These are phyloP conservation scores for Erannis defoliaria DNA, from an alignment of 2,888 invertebrate genomes.

Conservation along the genomic window DNA sequence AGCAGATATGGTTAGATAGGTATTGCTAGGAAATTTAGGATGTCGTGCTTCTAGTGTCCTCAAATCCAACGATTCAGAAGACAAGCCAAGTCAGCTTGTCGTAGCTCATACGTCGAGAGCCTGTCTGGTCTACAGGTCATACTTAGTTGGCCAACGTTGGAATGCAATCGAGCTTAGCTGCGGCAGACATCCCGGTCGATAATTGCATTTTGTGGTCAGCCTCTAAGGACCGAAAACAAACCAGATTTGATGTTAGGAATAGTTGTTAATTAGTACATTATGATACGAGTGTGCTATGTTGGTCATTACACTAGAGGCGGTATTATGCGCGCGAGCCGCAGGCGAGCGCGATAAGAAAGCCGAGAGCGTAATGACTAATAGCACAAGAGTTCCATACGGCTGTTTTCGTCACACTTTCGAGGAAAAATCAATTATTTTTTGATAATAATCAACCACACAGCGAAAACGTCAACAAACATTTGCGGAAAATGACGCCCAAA, in stretches of 20 bases:
- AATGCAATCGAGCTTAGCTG: constrained; percentile 80
- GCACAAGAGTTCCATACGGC: too few species aligned
- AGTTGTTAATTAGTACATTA: too few species aligned
- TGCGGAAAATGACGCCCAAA: too few species aligned
- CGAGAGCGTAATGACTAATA: too few species aligned
- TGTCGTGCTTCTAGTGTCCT: neutral
- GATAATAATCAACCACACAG: too few species aligned
- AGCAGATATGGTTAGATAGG: neutral
- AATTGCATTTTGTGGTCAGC: constrained; percentile 85
- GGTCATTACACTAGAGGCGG: too few species aligned
- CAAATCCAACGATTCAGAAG: constrained; percentile 21
- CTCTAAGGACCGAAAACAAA: constrained; percentile 37
- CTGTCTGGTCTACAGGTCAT: constrained; percentile 51
- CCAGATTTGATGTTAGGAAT: constrained; percentile 1
- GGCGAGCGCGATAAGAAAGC: too few species aligned
- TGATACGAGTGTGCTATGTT: too few species aligned
- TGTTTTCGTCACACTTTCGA: too few species aligned
- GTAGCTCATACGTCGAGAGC: constrained; percentile 49
- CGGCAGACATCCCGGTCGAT: constrained; percentile 80
- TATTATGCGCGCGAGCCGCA: too few species aligned
- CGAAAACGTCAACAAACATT: too few species aligned
- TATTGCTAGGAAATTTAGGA: neutral
- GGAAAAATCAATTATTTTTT: too few species aligned
- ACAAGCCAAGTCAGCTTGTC: constrained; percentile 37
- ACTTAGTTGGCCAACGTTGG: constrained; percentile 64